Base-by-base conservation (phyloP, 1,140 invertebrate species). In the Dermatophagoides farinae region DNA sequence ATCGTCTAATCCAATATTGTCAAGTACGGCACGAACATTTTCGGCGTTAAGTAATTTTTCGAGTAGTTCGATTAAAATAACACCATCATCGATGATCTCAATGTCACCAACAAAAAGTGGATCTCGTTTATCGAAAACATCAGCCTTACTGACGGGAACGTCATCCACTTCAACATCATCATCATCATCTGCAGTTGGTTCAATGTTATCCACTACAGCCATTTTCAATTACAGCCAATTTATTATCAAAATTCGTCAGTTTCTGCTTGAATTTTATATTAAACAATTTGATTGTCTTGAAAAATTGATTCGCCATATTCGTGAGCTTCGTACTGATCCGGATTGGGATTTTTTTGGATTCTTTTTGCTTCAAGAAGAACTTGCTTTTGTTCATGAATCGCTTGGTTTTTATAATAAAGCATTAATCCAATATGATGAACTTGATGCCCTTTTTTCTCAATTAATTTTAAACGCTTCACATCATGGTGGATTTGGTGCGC, bases 401-500 rank as follows among this genome's bases (percentile, higher is more conserved):
- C 73, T 97, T 62, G 88, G 87, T 61, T 74, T 97, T 52, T 74
- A 86, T 71, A 89, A 93, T 67, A 91, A 97, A 75, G 88, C 91
- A 25, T 73, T 97, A 61, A 84, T 96, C 51, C 91, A 96, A 68
- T 97, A 96, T 74, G 91, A 97, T 75, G 91, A 96, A 76, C 74
- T 96, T 65, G 91, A 96, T 77, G 91, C 91, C 57, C 77, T 96
- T 53, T 96, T 97, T 72, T 90, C 90, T 12, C 90, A 96, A 75
- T 95, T 93, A 76, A 81, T 96, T 43, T 79, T 91, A 60, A 93
- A 93, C 75, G 87, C 86, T 49, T 83, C 85, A 70, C 77, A 86
- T 64, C 11, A 11, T 18, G 53, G 53, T 38, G 85, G 68, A 80
- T 81, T 83, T 72, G 38, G 16, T 10, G 12, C 12, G 5, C 63